Conservation (phyloP, 1,140 invertebrate species). For the Brachionus asplanchnoidis region DNA sequence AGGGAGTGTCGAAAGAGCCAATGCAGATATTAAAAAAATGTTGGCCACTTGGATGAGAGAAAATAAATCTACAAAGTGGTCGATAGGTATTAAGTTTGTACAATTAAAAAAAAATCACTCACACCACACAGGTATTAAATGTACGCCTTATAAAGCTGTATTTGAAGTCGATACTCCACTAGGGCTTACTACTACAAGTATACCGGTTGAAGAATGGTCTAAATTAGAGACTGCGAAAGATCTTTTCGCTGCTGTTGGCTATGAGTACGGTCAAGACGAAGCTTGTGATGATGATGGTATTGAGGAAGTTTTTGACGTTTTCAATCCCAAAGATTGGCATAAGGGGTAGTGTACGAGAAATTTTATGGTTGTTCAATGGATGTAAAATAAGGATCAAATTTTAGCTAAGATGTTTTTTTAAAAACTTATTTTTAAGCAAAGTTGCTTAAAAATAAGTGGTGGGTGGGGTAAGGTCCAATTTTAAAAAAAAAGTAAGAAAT, state of each 20-base stretch:
- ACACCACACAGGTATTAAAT: background rate
- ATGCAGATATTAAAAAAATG: too few relatives aligned
- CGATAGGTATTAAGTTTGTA: slow-evolving; percentile 15
- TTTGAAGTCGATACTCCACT: background rate
- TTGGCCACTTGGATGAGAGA: too few relatives aligned
- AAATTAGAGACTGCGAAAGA: background rate
- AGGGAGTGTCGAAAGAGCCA: too few relatives aligned
- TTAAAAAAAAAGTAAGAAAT: too few relatives aligned
- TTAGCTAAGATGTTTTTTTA: too few relatives aligned
- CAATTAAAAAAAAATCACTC: slow-evolving; percentile 30
- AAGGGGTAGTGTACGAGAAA: too few relatives aligned
- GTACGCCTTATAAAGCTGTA: background rate
- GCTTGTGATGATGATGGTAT: background rate
- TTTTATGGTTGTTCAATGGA: too few relatives aligned
- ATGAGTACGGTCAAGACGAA: background rate
- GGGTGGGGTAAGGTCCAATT: too few relatives aligned
- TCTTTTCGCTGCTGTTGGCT: background rate
- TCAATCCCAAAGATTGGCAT: background rate
- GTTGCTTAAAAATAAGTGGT: too few relatives aligned
- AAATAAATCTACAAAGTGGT: too few relatives aligned
- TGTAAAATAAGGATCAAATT: too few relatives aligned
- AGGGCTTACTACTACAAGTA: background rate
- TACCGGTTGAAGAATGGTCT: slow-evolving; percentile 25
- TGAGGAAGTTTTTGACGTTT: background rate
- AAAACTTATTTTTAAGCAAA: too few relatives aligned